phyloP scores from a whole-genome alignment of 1,140 invertebrate genomes.

The Gyrodactylus salaris region DNA sequence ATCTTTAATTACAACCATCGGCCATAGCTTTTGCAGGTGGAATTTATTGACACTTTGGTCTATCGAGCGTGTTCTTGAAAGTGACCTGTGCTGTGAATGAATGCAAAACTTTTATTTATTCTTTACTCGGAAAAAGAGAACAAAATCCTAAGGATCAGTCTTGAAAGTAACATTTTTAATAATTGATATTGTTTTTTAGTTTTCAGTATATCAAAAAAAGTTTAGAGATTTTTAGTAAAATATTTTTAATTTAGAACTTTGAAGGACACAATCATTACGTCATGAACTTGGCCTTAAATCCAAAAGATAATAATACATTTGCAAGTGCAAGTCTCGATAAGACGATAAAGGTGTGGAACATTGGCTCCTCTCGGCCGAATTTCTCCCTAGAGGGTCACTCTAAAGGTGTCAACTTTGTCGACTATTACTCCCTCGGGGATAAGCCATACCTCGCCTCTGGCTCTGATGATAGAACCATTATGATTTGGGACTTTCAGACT shows the following conservation, averaged over 20 bases:
- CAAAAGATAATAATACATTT: constrained; percentile 99
- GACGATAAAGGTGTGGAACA: constrained; percentile 86
- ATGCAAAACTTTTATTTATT: too few species aligned
- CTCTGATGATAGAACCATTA: constrained; percentile 74
- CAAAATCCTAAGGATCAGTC: too few species aligned
- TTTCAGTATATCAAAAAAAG: too few species aligned
- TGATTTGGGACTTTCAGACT: constrained; percentile 83
- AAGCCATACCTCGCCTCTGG: constrained; percentile 96
- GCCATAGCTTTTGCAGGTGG: too few species aligned
- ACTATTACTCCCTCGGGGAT: constrained; percentile 97
- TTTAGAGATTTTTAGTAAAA: too few species aligned
- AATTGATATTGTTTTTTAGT: too few species aligned
- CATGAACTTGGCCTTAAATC: constrained; percentile 98
- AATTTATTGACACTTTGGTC: too few species aligned
- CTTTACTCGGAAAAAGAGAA: too few species aligned
- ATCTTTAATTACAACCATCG: too few species aligned
- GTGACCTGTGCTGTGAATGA: too few species aligned
- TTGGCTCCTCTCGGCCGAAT: constrained; percentile 76
- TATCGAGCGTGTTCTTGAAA: too few species aligned
- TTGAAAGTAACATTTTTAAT: too few species aligned
- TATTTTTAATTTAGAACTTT: constrained; percentile 12
- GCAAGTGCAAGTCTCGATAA: constrained; percentile 83
- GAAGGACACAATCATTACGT: constrained; percentile 81
- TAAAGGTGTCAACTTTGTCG: constrained; percentile 91
- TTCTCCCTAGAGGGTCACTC: constrained; percentile 94